Evolutionary conservation across 2,888 invertebrate genomes (phyloP), one percentile per base, ranked within the genome.

Genomic region (Sericinus montela): DNA sequence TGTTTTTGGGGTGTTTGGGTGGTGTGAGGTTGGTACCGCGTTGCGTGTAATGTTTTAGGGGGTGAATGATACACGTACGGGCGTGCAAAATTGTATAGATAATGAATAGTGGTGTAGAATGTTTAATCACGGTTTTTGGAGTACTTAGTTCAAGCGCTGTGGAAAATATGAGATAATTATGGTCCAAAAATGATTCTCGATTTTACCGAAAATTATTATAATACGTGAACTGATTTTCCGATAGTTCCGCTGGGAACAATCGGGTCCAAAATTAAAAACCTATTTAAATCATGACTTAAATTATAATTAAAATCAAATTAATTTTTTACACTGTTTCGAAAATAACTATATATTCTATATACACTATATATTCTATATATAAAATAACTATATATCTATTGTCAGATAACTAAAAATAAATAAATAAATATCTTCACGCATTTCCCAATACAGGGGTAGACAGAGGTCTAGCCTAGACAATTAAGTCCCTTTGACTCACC

Each of bases 31-130:
- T 65, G 72, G 67, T 69, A 69, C 69, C 74, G 76, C 71, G 72
- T 67, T 84, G 85, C 84, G 86, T 85, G 85, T 83, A 80, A 81
- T 79, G 80, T 80, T 79, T 80, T 82, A 79, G 81, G 82, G 83
- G 82, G 75, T 62, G 68, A 59, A 60, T 39, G 45, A 41, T 45
- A 45, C 50, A 50, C 63, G 60, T 62, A 64, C 58, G 60, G 55
- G 59, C 56, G 63, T 57, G 65, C 58, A 67, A 56, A 63, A 63
- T 67, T 61, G 65, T 74, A 77, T 77, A 79, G 79, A 73, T 84
- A 85, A 85, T 83, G 81, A 84, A 86, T 85, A 85, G 86, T 79
- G 75, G 71, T 72, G 80, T 80, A 82, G 78, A 81, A 82, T 83
- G 78, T 82, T 84, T 82, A 85, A 85, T 84, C 81, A 82, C 72